Base-by-base conservation (phyloP, 2,888 invertebrate species). In the Helobdella robusta region DNA sequence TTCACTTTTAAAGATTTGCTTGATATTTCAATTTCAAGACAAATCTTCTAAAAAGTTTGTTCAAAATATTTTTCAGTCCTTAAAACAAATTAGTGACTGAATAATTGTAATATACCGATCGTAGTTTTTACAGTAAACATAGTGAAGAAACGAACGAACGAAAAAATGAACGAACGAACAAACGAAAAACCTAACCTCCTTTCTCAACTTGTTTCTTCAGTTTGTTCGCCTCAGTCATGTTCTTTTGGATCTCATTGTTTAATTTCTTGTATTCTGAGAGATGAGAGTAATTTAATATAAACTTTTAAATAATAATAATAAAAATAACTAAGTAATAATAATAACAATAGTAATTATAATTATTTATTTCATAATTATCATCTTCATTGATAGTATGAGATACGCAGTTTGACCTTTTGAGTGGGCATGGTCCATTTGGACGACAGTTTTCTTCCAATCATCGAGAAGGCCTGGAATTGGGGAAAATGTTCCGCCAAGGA, bases 401-500 rank as follows among this genome's bases (percentile, higher is more conserved):
- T n/a, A n/a, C n/a, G n/a, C n/a, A n/a, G n/a, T n/a, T n/a, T 34
- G 15, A 62, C 62, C 62, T 62, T 62, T 62, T n/a, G 50, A 48
- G 34, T 48, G 62, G 18, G 50, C 18, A 15, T 62, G 48, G 34
- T 62, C 62, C 62, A 62, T 46, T n/a, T 62, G 62, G n/a, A 62
- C 62, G n/a, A 62, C 62, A 20, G 46, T 46, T 34, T 48, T 62
- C 34, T 62, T 62, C 62, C 62, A 62, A 25, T 62, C 62, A 50
- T 62, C 62, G 18, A 62, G 34, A 20, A 62, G 62, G 3, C 48
- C 50, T 3, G 62, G 62, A 28, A 62, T 62, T 15, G 62, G 62
- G 2, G 62, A 62, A 30, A 62, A 62, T 2, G 62, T 62, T 2
- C 62, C 62, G 2, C 62, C 62, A 28, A 62, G 30, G 2, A 62